These are phyloP conservation scores for Drosophila macrospina DNA, from an alignment of 2,888 invertebrate genomes.

Conservation along the genomic window DNA sequence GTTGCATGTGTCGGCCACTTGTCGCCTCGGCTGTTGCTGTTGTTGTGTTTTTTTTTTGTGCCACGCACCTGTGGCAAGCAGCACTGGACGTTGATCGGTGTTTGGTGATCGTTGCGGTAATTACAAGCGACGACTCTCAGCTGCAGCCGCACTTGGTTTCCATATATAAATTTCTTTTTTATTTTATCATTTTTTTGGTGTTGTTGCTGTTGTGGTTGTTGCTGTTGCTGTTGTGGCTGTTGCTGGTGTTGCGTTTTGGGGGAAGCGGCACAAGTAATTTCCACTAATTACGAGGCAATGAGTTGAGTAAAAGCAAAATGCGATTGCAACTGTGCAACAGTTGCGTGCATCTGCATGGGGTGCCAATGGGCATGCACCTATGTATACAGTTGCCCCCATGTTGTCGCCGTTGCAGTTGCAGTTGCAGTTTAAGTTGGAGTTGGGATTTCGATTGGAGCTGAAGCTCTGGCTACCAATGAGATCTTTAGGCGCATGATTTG, in stretches of 20 bases:
- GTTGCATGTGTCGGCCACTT: constrained; percentile 20
- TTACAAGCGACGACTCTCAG: constrained; percentile 54
- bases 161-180: not conserved
- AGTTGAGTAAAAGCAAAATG: constrained; percentile 71
- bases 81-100: constrained; percentile 43
- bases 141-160: constrained; percentile 28
- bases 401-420: constrained; percentile 4
- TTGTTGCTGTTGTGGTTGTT: constrained; percentile 17
- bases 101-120: constrained; percentile 50
- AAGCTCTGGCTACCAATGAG: constrained; percentile 31
- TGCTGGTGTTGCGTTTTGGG: constrained; percentile 48
- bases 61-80: constrained; percentile 60
- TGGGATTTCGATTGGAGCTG: not conserved
- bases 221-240: constrained; percentile 21
- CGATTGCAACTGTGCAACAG: constrained; percentile 43
- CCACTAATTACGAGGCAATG: constrained; percentile 80
- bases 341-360: constrained; percentile 52
- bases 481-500: constrained; percentile 69
- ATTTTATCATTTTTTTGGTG: constrained; percentile 16
- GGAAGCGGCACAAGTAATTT: constrained; percentile 74
- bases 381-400: constrained; percentile 8
- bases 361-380: constrained; percentile 37
- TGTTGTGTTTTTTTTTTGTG: constrained; percentile 32
- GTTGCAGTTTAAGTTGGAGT: not conserved
- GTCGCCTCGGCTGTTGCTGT: too few species aligned